phyloP scores from a whole-genome alignment of 2,888 invertebrate genomes.

The Caenorhabditis plicata region DNA sequence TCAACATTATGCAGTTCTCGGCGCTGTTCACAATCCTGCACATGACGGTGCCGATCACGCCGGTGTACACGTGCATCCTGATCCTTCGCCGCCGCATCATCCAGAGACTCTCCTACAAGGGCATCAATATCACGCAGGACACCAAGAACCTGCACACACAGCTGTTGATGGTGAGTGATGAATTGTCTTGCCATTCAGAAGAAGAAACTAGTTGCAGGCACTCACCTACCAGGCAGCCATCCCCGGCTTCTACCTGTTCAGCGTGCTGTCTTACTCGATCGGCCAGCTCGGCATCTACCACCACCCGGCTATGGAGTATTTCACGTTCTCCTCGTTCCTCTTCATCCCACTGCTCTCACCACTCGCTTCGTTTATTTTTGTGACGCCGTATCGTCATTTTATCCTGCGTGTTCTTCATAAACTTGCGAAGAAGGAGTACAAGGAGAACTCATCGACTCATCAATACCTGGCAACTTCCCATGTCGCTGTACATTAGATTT shows the following conservation, averaged over 20 bases:
- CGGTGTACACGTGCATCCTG: conserved; percentile 8
- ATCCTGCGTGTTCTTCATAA: background rate
- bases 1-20: conserved; percentile 5
- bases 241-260: conserved; percentile 14
- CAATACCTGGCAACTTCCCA: too few relatives aligned
- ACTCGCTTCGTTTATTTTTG: conserved; percentile 10
- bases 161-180: conserved; percentile 1
- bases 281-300: conserved; percentile 9
- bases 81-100: conserved; percentile 8
- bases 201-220: conserved; percentile 3
- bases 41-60: conserved; percentile 14
- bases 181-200: too few relatives aligned
- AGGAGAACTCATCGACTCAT: too few relatives aligned
- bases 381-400: conserved; percentile 3
- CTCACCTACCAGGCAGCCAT: conserved; percentile 13
- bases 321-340: conserved; percentile 7
- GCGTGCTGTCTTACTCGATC: conserved; percentile 6
- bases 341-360: conserved; percentile 17
- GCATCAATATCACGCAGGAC: conserved; percentile 1
- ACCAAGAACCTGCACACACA: conserved; percentile 14
- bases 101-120: background rate
- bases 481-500: too few relatives aligned
- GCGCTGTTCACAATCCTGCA: conserved; percentile 16
- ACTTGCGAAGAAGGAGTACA: background rate
- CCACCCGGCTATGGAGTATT: conserved; percentile 13